Evolutionary conservation across 2,113 vertebrate species (phyloP), one percentile per base, ranked within the genome.

Genomic region (Todiramphus chloris): DNA sequence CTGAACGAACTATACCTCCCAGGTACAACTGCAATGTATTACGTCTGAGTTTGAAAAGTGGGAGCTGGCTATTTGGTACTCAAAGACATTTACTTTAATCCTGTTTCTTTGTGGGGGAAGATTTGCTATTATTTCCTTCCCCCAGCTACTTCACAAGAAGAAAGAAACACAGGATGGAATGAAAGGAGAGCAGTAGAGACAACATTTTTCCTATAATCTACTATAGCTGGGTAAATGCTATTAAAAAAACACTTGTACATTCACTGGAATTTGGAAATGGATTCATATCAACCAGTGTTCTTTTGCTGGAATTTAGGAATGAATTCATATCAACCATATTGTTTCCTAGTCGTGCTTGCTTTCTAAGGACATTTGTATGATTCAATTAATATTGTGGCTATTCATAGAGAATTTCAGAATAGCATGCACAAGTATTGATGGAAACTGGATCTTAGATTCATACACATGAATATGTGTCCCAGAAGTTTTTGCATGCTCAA

Each of bases 21-120:
- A 95, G 87, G 77, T 95, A 84, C n/a, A 89, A 67, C 37, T 76
- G 33, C 63, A 94, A 19, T 21, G 35, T 85, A 85, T 73, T 95
- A 91, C 83, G 50, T 78, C 77, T 96, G 79, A 41, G 50, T 89
- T 93, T 95, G 89, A 96, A 94, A 95, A 96, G 84, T 48, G 33
- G 51, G 51, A 92, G 35, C 60, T 82, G 63, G 67, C 5, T 90
- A 74, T 72, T 89, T 68, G 44, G 78, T 82, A 74, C 67, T 84
- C 20, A 93, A 76, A 96, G 62, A 83, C 67, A 76, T 87, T 92
- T 94, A 78, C 55, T 84, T 92, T 73, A 87, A 89, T 72, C 37
- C 53, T 73, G 41, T 51, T 16, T 53, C 72, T 64, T 46, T 30
- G 10, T 10, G 24, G 6, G 21, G 7, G 23, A 55, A 86, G 53